phyloP scores from a whole-genome alignment of 2,888 invertebrate species.

The Heliconius cydno region DNA sequence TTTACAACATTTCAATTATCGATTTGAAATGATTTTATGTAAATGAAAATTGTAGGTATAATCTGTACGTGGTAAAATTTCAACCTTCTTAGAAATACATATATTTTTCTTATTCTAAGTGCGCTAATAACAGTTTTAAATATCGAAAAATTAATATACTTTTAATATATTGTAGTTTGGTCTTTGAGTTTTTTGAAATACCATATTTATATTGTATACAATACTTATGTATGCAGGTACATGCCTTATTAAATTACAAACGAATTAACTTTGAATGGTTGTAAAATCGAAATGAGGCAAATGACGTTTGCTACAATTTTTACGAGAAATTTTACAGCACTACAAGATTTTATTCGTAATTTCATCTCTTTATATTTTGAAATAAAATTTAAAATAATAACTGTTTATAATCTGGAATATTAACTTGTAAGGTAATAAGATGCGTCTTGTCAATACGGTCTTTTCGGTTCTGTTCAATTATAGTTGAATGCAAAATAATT shows the following conservation, averaged over 20 bases:
- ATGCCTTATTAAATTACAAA: constrained; percentile 9
- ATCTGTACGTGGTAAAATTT: no score
- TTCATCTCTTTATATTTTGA: constrained; percentile 13
- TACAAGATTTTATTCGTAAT: constrained; percentile 12
- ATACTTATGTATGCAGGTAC: neutral
- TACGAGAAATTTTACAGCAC: constrained; percentile 5
- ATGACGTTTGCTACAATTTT: constrained; percentile 12
- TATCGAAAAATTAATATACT: neutral
- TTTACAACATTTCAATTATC: no score
- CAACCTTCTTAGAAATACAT: neutral
- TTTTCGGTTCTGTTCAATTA: neutral
- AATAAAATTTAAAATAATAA: constrained; percentile 3
- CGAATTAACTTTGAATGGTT: constrained; percentile 22
- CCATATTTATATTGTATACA: neutral
- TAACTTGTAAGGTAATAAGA: neutral
- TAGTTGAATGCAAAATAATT: no score
- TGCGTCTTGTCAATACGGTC: neutral
- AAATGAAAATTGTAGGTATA: no score
- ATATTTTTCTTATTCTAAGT: neutral
- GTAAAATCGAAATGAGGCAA: constrained; percentile 28
- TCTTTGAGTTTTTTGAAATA: neutral
- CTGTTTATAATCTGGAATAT: constrained; percentile 1
- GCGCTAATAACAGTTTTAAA: neutral
- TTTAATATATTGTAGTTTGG: neutral
- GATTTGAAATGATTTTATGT: no score